A percentile compares a stretch with the other conserved stretches of the same genome.
phyloP scores from a whole-genome alignment of 2,113 vertebrate species.

The Tenrec ecaudatus region DNA sequence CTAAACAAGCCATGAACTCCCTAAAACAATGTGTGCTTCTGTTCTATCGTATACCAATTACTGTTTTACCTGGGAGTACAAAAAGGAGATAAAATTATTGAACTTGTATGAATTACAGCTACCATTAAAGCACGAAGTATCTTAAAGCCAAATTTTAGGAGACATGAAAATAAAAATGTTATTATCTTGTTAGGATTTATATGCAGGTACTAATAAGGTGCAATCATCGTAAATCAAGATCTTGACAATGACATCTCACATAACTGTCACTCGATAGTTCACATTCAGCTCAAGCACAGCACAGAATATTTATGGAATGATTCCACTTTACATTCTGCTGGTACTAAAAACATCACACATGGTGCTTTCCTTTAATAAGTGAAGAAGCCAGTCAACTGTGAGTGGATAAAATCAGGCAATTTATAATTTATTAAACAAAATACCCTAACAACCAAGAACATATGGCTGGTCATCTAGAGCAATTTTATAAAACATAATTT shows the following conservation, averaged over 20 bases:
- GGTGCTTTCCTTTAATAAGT: constrained; percentile 64
- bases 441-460: constrained; percentile 55
- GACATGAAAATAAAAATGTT: constrained; percentile 23
- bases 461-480: constrained; percentile 48
- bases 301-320: neutral
- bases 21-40: neutral
- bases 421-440: constrained; percentile 65
- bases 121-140: neutral
- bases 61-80: neutral
- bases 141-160: constrained; percentile 27
- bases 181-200: neutral
- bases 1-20: neutral
- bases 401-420: constrained; percentile 58
- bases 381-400: constrained; percentile 47
- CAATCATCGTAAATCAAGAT: neutral
- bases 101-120: neutral
- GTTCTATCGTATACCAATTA: neutral
- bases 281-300: neutral
- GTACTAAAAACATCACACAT: constrained; percentile 45
- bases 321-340: neutral
- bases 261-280: neutral
- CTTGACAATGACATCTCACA: neutral
- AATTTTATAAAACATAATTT: constrained; percentile 71
- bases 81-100: neutral
- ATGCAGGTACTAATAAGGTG: neutral